phyloP scores from a whole-genome alignment of 2,888 invertebrate genomes.

The Pecten maximus region DNA sequence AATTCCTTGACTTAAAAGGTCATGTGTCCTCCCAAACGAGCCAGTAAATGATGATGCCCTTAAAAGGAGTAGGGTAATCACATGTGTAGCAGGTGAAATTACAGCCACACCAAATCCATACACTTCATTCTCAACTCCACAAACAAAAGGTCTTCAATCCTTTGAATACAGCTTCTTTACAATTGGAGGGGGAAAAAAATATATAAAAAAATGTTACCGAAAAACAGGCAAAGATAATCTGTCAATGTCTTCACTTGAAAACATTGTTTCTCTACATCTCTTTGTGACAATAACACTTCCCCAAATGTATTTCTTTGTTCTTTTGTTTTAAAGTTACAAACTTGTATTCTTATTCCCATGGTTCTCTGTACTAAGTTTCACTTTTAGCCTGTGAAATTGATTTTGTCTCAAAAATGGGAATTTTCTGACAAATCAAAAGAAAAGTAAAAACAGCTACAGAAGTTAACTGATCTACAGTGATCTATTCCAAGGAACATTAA shows the following conservation, averaged over 20 bases:
- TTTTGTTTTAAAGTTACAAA: not conserved
- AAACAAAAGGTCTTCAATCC: not conserved
- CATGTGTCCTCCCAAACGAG: not conserved
- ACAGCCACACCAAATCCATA: not conserved
- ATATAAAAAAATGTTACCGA: not conserved
- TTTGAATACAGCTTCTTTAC: not conserved
- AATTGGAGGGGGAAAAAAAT: not conserved
- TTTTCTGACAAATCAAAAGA: not conserved
- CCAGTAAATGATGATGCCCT: not conserved
- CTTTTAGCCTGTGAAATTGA: not conserved
- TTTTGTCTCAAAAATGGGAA: not conserved
- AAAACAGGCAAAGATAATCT: not conserved
- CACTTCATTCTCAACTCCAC: not conserved
- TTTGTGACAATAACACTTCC: not conserved
- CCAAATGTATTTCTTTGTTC: not conserved
- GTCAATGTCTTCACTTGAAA: not conserved
- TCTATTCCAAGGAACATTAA: not conserved
- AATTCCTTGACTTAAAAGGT: slow-evolving; percentile 19
- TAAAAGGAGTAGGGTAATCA: not conserved
- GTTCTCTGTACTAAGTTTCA: not conserved
- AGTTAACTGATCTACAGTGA: not conserved
- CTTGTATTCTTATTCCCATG: not conserved
- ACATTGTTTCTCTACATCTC: not conserved
- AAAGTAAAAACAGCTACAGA: not conserved
- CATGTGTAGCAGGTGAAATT: not conserved